A percentile compares a stretch with the other conserved stretches of the same genome.
Conservation (phyloP, 1,140 invertebrate species). For the Littorina saxatilis region DNA sequence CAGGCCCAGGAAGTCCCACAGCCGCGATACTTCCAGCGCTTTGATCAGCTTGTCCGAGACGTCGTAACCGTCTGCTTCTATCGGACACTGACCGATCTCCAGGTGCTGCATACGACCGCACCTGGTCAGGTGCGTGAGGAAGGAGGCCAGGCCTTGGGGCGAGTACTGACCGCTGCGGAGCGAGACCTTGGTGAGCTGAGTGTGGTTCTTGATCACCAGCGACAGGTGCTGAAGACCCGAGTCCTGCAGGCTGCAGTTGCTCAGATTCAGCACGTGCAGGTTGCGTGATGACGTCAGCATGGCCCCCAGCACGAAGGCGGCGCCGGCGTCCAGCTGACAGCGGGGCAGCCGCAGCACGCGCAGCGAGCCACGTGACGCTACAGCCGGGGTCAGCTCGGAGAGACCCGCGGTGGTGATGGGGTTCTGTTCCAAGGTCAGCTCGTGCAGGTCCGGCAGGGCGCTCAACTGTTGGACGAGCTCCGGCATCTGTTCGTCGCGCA, state of each 20-base stretch:
- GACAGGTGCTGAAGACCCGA: constrained; percentile 22
- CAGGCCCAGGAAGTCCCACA: constrained; percentile 30
- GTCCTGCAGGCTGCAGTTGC: constrained; percentile 15
- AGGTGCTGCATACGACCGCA: constrained; percentile 23
- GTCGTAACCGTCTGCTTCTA: constrained; percentile 1
- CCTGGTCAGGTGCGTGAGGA: constrained; percentile 1
- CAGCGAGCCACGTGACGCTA: constrained; percentile 9
- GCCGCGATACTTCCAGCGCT: not conserved
- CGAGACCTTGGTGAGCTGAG: constrained; percentile 14
- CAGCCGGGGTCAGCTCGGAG: constrained; percentile 10
- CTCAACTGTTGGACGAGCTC: not conserved
- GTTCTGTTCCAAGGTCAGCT: constrained; percentile 14
- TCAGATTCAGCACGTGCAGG: constrained; percentile 33
- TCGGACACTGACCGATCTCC: constrained; percentile 20
- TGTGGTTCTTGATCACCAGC: not conserved
- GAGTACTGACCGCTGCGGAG: constrained; percentile 20
- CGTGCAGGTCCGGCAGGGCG: not conserved
- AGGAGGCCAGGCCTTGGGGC: constrained; percentile 4
- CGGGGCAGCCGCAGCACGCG: constrained; percentile 18
- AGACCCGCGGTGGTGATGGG: constrained; percentile 23
- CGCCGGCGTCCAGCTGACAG: constrained; percentile 20
- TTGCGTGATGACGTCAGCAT: not conserved
- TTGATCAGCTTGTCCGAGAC: not conserved
- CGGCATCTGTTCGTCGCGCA: constrained; percentile 4
- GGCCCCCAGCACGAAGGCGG: constrained; percentile 26